Percentiles rank a stretch among this genome's conserved stretches.
Conservation (phyloP, 1,140 invertebrate genomes). For the Tenebrio molitor region DNA sequence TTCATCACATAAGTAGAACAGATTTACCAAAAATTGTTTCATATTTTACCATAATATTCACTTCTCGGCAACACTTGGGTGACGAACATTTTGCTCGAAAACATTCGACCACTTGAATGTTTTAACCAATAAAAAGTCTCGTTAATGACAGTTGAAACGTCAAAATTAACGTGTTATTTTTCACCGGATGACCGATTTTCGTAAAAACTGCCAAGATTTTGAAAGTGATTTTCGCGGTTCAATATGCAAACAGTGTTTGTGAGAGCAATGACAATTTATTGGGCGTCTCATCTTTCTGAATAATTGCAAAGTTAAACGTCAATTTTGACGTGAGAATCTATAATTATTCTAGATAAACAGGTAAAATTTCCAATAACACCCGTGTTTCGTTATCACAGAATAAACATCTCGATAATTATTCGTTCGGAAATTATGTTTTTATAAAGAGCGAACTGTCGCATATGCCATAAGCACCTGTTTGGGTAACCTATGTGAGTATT, state of each 20-base stretch:
- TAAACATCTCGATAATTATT: constrained; percentile 21
- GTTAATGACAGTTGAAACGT: background rate
- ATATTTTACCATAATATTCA: too few relatives aligned
- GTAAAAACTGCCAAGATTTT: too few relatives aligned
- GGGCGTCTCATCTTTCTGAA: background rate
- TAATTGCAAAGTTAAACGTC: constrained; percentile 7
- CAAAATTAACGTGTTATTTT: background rate
- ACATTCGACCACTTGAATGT: too few relatives aligned
- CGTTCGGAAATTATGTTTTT: constrained; percentile 21
- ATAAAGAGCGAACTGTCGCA: background rate
- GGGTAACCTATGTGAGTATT: constrained; percentile 41
- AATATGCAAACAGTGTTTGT: background rate
- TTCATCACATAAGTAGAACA: too few relatives aligned
- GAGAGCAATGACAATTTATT: background rate
- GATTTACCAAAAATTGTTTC: too few relatives aligned
- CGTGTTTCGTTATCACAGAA: constrained; percentile 22
- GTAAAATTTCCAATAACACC: constrained; percentile 23
- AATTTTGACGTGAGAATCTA: background rate
- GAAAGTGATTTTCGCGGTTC: background rate
- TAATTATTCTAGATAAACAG: constrained; percentile 13
- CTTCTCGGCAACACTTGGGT: too few relatives aligned
- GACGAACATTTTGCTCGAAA: too few relatives aligned
- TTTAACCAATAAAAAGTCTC: too few relatives aligned
- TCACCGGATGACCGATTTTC: background rate
- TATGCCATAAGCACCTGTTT: constrained; percentile 25